phyloP scores from a whole-genome alignment of 2,113 vertebrate genomes.

The Struthio camelus region DNA sequence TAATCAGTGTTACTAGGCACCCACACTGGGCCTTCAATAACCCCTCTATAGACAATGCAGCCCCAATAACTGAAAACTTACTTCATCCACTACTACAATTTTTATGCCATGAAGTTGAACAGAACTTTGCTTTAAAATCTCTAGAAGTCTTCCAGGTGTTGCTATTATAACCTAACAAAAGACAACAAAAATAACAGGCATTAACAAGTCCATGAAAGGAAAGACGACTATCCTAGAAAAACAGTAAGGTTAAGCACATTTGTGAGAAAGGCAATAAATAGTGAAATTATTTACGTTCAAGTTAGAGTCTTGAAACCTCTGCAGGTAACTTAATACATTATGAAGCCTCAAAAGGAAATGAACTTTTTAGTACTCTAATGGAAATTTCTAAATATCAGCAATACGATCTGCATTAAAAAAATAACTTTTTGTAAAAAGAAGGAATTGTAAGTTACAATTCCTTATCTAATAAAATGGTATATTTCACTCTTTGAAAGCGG shows the following conservation, averaged over 20 bases:
- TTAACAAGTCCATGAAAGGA: background rate
- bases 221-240: background rate
- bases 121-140: slow-evolving; percentile 89
- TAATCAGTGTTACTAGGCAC: background rate
- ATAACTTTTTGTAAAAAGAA: background rate
- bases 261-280: background rate
- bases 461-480: background rate
- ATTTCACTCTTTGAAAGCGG: background rate
- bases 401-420: background rate
- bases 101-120: slow-evolving; percentile 80
- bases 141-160: slow-evolving; percentile 92
- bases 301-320: background rate
- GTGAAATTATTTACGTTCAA: background rate
- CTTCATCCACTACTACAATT: slow-evolving; percentile 92
- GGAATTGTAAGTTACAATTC: background rate
- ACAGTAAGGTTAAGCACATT: background rate
- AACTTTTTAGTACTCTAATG: background rate
- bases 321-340: background rate
- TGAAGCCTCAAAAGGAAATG: background rate
- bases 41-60: background rate
- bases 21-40: background rate
- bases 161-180: slow-evolving; percentile 87
- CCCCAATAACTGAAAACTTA: slow-evolving; percentile 60
- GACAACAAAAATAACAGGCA: background rate
- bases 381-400: background rate